A percentile compares a stretch with the other conserved stretches of the same genome.
These are phyloP conservation scores for Brachionus koreanus DNA, from an alignment of 1,140 invertebrate species.

Conservation along the genomic window DNA sequence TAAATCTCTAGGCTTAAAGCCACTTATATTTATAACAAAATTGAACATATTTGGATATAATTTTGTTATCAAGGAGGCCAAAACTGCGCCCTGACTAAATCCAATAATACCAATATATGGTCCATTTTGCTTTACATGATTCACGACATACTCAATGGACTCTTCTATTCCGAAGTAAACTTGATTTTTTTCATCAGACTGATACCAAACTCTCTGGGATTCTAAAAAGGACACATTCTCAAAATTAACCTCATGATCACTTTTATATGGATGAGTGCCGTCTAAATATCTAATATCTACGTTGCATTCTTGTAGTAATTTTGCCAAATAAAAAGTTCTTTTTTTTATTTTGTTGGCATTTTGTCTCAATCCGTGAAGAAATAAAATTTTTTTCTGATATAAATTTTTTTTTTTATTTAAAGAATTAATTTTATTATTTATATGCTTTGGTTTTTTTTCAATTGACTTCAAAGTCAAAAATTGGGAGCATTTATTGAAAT, in stretches of 20 bases:
- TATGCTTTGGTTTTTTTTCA: neutral
- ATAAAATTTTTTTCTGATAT: neutral
- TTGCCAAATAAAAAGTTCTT: neutral
- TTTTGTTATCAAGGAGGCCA: neutral
- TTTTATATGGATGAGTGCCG: slow-evolving; percentile 15
- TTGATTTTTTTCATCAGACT: neutral
- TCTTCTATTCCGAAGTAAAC: neutral
- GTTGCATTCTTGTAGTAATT: neutral
- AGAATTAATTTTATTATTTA: neutral
- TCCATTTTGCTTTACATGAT: neutral
- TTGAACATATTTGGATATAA: slow-evolving; percentile 16
- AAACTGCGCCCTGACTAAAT: slow-evolving; percentile 26
- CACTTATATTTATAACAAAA: slow-evolving; percentile 23
- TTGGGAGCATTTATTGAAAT: neutral
- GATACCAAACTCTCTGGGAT: slow-evolving; percentile 34
- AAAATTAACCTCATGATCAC: neutral
- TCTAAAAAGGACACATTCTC: neutral
- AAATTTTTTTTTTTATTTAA: neutral
- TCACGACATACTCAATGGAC: neutral
- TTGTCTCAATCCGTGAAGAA: slow-evolving; percentile 32
- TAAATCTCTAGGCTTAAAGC: neutral
- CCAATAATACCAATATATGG: slow-evolving; percentile 36
- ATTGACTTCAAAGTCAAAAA: neutral
- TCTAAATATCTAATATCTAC: neutral
- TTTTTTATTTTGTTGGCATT: slow-evolving; percentile 34